These are phyloP conservation scores for Istiophorus platypterus DNA, from an alignment of 2,113 vertebrate genomes.

Conservation along the genomic window DNA sequence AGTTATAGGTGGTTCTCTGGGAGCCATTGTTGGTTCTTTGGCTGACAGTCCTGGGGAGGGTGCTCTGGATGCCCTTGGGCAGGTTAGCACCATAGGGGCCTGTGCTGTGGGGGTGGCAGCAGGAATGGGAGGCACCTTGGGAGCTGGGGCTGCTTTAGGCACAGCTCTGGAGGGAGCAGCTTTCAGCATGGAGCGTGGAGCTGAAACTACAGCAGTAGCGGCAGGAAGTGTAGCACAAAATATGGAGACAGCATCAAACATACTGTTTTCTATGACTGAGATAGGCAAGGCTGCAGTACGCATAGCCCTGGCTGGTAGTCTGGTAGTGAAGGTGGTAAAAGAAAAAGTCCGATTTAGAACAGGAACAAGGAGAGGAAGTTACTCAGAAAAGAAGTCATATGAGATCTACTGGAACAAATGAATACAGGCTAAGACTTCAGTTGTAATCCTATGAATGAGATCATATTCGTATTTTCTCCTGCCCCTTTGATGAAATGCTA, in stretches of 20 bases:
- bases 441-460: not conserved
- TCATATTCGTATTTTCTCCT: not conserved
- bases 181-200: constrained; percentile 54
- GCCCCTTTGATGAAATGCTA: not conserved
- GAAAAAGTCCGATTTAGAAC: constrained; percentile 70
- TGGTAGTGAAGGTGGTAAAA: constrained; percentile 82
- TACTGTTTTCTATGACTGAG: constrained; percentile 74
- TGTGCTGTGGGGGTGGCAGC: constrained; percentile 76
- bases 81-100: constrained; percentile 76
- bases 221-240: constrained; percentile 33
- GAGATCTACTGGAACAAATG: constrained; percentile 84
- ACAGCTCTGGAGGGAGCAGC: constrained; percentile 66
- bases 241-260: too few relatives aligned
- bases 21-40: constrained; percentile 69
- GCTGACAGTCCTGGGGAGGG: constrained; percentile 71
- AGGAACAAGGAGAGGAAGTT: constrained; percentile 32
- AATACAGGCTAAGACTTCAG: constrained; percentile 1
- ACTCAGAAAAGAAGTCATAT: constrained; percentile 77
- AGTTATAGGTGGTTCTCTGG: constrained; percentile 78
- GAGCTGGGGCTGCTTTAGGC: constrained; percentile 74
- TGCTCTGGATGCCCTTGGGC: constrained; percentile 70
- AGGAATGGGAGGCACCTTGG: constrained; percentile 75
- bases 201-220: constrained; percentile 40
- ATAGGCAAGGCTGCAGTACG: constrained; percentile 77
- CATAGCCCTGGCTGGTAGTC: constrained; percentile 67